Conservation (phyloP, 2,797 vertebrate genomes). For the Molossus molossus region DNA sequence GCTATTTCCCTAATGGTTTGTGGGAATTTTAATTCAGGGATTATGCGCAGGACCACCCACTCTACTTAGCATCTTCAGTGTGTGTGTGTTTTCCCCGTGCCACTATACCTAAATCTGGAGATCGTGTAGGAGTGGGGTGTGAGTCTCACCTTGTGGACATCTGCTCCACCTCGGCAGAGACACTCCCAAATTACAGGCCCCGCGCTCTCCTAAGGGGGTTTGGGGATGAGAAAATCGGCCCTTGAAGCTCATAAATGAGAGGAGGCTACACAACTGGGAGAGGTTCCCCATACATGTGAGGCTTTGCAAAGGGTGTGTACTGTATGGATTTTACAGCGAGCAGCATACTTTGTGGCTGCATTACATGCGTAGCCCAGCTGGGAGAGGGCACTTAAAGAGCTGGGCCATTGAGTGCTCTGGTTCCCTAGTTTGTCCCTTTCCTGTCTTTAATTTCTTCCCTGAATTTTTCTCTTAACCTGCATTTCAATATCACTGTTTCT, state of each 20-base stretch:
- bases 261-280: neutral
- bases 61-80: neutral
- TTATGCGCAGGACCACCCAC: neutral
- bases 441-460: conserved; percentile 44
- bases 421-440: neutral
- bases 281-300: neutral
- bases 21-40: conserved; percentile 73
- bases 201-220: neutral
- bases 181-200: conserved; percentile 79
- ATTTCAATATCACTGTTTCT: conserved; percentile 1
- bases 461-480: neutral
- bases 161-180: conserved; percentile 54
- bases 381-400: neutral
- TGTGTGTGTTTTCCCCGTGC: neutral
- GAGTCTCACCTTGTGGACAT: neutral
- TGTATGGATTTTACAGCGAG: neutral
- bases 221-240: conserved; percentile 55
- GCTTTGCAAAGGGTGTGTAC: conserved; percentile 16
- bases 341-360: neutral
- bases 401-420: neutral
- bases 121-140: neutral
- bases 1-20: conserved; percentile 41
- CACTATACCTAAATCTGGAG: conserved; percentile 55
- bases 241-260: conserved; percentile 73
- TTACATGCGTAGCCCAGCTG: neutral